A percentile compares a stretch with the other conserved stretches of the same genome.
Conservation (phyloP, 2,113 vertebrate genomes). For the Mesitornis unicolor region DNA sequence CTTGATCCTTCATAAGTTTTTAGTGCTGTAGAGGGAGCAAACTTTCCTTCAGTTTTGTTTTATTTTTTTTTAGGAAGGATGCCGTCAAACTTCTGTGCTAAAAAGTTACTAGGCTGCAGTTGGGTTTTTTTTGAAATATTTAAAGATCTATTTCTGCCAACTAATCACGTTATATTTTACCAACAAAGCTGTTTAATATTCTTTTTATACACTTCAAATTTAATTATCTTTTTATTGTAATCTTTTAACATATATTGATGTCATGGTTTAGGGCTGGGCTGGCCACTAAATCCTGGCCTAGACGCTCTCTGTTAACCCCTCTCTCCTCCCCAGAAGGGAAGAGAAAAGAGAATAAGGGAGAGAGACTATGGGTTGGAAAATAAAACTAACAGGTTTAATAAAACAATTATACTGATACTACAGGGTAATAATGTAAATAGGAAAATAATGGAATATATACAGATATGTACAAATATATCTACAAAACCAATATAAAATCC, state of each 20-base stretch:
- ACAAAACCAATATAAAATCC: no score
- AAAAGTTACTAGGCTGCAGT: neutral
- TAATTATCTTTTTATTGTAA: constrained; percentile 37
- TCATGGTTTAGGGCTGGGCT: no score
- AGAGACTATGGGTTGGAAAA: no score
- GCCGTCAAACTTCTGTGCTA: neutral
- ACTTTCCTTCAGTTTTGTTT: neutral
- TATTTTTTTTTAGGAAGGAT: neutral
- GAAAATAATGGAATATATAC: no score
- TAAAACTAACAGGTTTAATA: no score
- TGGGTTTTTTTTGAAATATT: neutral
- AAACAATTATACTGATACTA: no score
- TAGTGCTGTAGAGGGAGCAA: neutral
- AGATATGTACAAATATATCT: no score
- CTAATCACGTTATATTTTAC: constrained; percentile 14
- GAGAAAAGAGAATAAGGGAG: no score
- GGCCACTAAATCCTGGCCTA: no score
- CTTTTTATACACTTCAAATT: constrained; percentile 7
- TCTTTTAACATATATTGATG: constrained; percentile 36
- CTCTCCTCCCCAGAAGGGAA: no score
- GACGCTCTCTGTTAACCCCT: no score
- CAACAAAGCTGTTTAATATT: constrained; percentile 27
- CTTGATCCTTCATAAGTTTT: neutral
- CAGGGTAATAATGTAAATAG: no score
- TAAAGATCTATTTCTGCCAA: neutral